A percentile compares a stretch with the other conserved stretches of the same genome.
phyloP scores from a whole-genome alignment of 1,140 invertebrate species.

The Schlechtendalia chinensis region DNA sequence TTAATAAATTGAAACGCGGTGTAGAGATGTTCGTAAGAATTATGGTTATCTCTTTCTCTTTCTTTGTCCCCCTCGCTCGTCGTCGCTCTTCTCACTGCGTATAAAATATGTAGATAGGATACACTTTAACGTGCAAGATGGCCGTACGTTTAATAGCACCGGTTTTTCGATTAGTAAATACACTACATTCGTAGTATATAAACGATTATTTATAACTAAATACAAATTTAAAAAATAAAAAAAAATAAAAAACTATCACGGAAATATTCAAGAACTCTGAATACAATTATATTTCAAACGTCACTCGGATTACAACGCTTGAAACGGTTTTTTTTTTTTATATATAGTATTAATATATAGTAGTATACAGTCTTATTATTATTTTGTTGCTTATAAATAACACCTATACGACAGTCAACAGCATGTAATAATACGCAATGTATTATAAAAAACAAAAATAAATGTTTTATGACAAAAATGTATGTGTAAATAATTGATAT shows the following conservation, averaged over 20 bases:
- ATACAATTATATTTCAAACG: background rate
- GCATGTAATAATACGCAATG: no score
- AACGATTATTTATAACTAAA: slow-evolving; percentile 18
- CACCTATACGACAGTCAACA: no score
- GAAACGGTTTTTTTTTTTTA: background rate
- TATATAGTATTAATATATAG: no score
- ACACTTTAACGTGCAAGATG: slow-evolving; percentile 12
- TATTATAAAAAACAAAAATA: no score
- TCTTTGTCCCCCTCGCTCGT: background rate
- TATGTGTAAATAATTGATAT: no score
- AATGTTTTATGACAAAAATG: no score
- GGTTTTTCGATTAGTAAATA: slow-evolving; percentile 32
- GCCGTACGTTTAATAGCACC: slow-evolving; percentile 32
- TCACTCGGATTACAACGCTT: background rate
- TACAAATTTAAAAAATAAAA: no score
- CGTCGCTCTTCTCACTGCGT: background rate
- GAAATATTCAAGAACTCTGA: background rate
- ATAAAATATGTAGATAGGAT: background rate
- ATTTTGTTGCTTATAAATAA: no score
- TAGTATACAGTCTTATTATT: no score
- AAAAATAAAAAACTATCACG: background rate
- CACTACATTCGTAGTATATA: background rate
- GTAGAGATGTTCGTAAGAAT: slow-evolving; percentile 17
- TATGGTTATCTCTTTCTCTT: background rate
- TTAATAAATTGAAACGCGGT: slow-evolving; percentile 34